phyloP scores from a whole-genome alignment of 1,140 invertebrate genomes.

The Diorhabda sublineata region DNA sequence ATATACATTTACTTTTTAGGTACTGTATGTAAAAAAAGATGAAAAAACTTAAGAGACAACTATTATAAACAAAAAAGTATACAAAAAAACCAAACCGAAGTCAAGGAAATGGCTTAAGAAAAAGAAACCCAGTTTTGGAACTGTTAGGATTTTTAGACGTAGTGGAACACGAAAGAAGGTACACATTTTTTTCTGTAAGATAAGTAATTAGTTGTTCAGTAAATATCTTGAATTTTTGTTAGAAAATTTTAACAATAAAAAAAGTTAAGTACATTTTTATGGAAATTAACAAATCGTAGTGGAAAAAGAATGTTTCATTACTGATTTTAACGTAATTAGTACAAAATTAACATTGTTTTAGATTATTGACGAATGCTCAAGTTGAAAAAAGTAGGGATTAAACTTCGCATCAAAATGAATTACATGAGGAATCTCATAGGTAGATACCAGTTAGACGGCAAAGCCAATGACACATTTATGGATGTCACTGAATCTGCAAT shows the following conservation, averaged over 20 bases:
- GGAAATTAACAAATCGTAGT: neutral
- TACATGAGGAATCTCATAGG: too few species aligned
- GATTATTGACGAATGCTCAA: too few species aligned
- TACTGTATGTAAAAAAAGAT: conserved; percentile 15
- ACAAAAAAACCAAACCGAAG: conserved; percentile 2
- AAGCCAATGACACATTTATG: too few species aligned
- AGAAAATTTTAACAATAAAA: neutral
- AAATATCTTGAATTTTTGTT: neutral
- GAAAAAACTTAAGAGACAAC: conserved; percentile 20
- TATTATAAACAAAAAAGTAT: conserved; percentile 13
- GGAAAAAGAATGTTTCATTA: too few species aligned
- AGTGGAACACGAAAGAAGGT: conserved; percentile 9
- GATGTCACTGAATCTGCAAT: neutral
- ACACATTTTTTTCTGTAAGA: neutral
- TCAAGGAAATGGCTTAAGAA: neutral
- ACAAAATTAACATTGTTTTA: too few species aligned
- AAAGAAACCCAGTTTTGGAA: conserved; percentile 2
- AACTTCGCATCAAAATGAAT: too few species aligned
- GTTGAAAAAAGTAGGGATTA: too few species aligned
- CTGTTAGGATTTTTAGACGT: neutral
- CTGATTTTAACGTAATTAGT: too few species aligned
- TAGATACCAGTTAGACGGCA: too few species aligned
- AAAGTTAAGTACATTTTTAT: neutral
- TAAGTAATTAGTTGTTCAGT: neutral
- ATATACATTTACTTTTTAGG: conserved; percentile 10